Base-by-base conservation (phyloP, 2,888 invertebrate species). In the Caenorhabditis panamensis region DNA sequence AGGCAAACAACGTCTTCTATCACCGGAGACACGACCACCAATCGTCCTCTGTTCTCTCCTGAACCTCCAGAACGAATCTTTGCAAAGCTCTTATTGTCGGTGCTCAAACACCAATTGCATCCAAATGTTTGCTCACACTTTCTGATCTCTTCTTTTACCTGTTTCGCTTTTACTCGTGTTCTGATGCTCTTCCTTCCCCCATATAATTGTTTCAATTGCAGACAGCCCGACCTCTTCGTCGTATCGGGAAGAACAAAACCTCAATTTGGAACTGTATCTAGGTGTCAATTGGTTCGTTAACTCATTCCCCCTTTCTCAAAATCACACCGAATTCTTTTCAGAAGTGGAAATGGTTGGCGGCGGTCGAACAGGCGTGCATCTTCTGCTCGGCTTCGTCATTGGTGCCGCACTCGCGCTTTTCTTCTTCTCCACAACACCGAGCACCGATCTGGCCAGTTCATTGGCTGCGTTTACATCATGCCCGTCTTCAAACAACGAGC, bases 351-450 rank as follows among this genome's bases (percentile, higher is more conserved):
- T 82, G 84, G 81, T 87, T 76, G 82, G 84, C 66, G 87, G 88
- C 62, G 80, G 84, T 80, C 87, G 87, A 51, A 84, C 87, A 49
- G 84, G 84, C 54, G 69, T 82, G 44, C 86, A 87, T 53, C 76
- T 88, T 22, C 63, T 84, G 61, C 78, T 84, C 56, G 88, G 88
- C 47, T 64, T 87, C 68, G 51, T 85, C 18, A 67, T 79, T 58
- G 86, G 87, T 28, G 68, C 80, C 56, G 67, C 75, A 18, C 62
- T 84, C 18, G 79, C 82, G 9, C 61, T 81, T 9, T 66, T 82
- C 24, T 73, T 83, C 63, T 81, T 83, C 31, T 73, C 82, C 1
- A 67, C 47, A 9, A 24, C 54, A 28, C 66, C 80, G 44, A 67
- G 31, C 22, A 63, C 68, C 28, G 73, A 79, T 18, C 64, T 78